Base-by-base conservation (phyloP, 2,797 vertebrate genomes). In the Protonibea diacanthus region DNA sequence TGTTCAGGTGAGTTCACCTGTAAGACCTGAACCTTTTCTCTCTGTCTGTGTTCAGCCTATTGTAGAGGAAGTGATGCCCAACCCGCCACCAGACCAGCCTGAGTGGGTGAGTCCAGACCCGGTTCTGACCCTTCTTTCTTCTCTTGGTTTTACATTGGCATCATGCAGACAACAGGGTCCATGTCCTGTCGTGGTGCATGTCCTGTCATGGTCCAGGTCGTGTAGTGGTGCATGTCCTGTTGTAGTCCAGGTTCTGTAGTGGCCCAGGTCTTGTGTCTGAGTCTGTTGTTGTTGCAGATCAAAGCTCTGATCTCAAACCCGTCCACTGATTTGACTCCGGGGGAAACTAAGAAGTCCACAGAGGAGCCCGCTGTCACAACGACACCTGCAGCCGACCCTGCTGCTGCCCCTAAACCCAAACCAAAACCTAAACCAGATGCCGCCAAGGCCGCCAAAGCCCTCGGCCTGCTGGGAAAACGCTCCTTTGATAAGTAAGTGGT, bases 291-390 rank as follows among this genome's bases (percentile, higher is more conserved):
- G 0, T 47, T 21, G 40, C 80, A 93, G 93, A 91, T 93, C 17
- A 93, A 93, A 80, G 93, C 91, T 0, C 29, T 93, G 73, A 93
- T 93, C 25, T 91, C 92, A 0, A 91, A 84, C 45, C 91, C 92
- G 0, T 13, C 56, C 2, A 0, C 73, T 0, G 85, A 90, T 1
- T 7, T 73, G 0, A 11, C 58, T 12, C 6, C 49, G 0, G 20
- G 5, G 0, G 89, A 89, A 4, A 5, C 59, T 0, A 85, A 79
- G 12, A 69, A 60, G 2, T 0, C 63, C 0, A 0, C n/a, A 0
- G 65, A 74, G 4, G 68, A 87, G 1, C 14, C 20, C 0, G 0
- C 17, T 0, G 38, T 18, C 44, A 0, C 47, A 0, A 23, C 48
- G 3, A 5, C 61, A 0, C 23, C 63, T 0, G 20, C 20, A 0